Conservation (phyloP, 2,888 invertebrate species). For the Plagodis dolabraria region DNA sequence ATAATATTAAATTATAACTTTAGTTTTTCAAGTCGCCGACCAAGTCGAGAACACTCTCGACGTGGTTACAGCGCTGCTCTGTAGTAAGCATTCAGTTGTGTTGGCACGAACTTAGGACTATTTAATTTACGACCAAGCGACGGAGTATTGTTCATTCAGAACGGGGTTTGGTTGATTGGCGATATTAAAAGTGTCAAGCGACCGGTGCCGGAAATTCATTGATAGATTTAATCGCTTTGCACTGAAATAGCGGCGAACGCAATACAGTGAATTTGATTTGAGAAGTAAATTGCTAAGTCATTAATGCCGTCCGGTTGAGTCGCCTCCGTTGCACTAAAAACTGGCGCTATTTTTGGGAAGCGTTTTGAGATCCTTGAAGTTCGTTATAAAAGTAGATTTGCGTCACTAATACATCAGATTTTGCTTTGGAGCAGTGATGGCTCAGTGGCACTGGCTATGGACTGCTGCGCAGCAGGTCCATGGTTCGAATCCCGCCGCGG, state of each 20-base stretch:
- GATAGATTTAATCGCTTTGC: constrained; percentile 80
- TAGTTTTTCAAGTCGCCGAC: constrained; percentile 30
- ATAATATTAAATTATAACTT: constrained; percentile 5
- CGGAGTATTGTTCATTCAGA: constrained; percentile 78
- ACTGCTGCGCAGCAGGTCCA: too few species aligned
- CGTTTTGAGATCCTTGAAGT: constrained; percentile 59
- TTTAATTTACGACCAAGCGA: constrained; percentile 75
- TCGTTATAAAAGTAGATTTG: constrained; percentile 52
- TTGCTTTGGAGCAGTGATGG: too few species aligned
- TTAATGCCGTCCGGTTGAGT: constrained; percentile 80
- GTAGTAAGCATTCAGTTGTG: constrained; percentile 47
- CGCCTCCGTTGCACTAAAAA: constrained; percentile 63
- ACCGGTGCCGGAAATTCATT: constrained; percentile 81
- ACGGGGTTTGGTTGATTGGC: constrained; percentile 74
- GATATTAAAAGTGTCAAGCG: constrained; percentile 82
- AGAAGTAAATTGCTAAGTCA: constrained; percentile 79
- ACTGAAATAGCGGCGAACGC: constrained; percentile 69
- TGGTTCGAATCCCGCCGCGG: too few species aligned
- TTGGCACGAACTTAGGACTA: constrained; percentile 67
- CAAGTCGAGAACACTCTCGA: constrained; percentile 4
- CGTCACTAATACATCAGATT: constrained; percentile 45
- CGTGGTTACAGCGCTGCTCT: constrained; percentile 24
- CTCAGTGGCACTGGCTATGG: too few species aligned
- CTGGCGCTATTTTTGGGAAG: constrained; percentile 69
- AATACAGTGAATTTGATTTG: constrained; percentile 70